Evolutionary conservation across 2,888 invertebrate species (phyloP), one percentile per base, ranked within the genome.

Genomic region (Hypsopygia costalis): DNA sequence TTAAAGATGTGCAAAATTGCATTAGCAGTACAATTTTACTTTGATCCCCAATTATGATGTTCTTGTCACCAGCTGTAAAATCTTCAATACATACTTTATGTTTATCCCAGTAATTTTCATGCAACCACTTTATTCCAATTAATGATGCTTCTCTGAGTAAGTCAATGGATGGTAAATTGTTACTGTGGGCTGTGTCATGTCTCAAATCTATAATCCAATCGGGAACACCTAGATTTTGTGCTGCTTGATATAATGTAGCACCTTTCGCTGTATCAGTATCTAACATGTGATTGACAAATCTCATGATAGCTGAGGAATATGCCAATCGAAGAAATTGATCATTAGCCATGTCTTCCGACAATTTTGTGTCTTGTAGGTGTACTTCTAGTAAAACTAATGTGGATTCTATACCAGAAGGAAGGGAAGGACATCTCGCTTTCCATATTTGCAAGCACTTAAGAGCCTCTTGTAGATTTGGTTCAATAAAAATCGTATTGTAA

Each of bases 201-300:
- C 96, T 89, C 37, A 96, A 70, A 50, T 93, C 92, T 4, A 96
- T 92, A 41, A 97, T 90, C 95, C 95, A 96, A 45, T 92, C 91
- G 0, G 96, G 96, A 29, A 96, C 90, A 30, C 92, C 92, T 43
- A 93, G 75, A 69, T 91, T 89, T 47, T 87, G 88, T 0, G 93
- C 94, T 22, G 92, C 91, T 58, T 87, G 81, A 44, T 82, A 86
- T 45, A 92, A 87, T 52, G 91, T 80, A 3, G 81, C 80, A 10
- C 89, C 88, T 60, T 89, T 90, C 0, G 80, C 81, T 32, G 88
- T 82, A 47, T 90, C 90, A 37, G 89, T 68, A 52, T 91, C 91
- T n/a, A 91, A 76, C 65, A 91, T 90, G 54, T 92, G 91, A 69
- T 93, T 93, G 5, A 92, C 80, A 67, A 92, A 93, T 61, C 93